Evolutionary conservation across 2,113 vertebrate genomes (phyloP).

Genomic region (Callorhinus ursinus): DNA sequence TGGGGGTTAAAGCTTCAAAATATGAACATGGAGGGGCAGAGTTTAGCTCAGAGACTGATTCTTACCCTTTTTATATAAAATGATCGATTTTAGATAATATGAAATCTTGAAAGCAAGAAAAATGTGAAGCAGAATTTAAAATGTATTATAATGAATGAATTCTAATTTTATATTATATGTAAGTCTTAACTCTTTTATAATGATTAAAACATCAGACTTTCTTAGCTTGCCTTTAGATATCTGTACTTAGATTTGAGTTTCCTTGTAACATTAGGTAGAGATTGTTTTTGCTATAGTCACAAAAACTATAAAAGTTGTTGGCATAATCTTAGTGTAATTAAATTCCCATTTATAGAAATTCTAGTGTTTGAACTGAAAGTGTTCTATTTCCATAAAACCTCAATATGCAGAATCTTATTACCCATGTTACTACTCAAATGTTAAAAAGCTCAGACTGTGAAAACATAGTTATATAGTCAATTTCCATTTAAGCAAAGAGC

Average conservation of each 20-base stretch:
- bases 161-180: not conserved
- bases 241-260: conserved; percentile 41
- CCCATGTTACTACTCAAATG: conserved; percentile 49
- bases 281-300: conserved; percentile 33
- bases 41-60: not conserved
- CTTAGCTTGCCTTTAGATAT: conserved; percentile 33
- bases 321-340: conserved; percentile 68
- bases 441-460: conserved; percentile 56
- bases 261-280: not conserved
- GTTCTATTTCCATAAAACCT: conserved; percentile 61
- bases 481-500: conserved; percentile 62
- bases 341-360: conserved; percentile 64
- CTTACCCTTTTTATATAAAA: not conserved
- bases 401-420: conserved; percentile 63
- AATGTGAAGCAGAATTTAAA: not conserved
- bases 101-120: not conserved
- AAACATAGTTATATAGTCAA: conserved; percentile 64
- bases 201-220: not conserved
- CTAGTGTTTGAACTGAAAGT: conserved; percentile 53
- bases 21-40: not conserved
- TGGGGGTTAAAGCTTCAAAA: not conserved
- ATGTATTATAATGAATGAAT: not conserved
- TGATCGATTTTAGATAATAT: not conserved
- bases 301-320: conserved; percentile 62
- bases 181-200: not conserved